A percentile compares a stretch with the other conserved stretches of the same genome.
These are phyloP conservation scores for Perizoma flavofasciatum DNA, from an alignment of 2,888 invertebrate species.

Conservation along the genomic window DNA sequence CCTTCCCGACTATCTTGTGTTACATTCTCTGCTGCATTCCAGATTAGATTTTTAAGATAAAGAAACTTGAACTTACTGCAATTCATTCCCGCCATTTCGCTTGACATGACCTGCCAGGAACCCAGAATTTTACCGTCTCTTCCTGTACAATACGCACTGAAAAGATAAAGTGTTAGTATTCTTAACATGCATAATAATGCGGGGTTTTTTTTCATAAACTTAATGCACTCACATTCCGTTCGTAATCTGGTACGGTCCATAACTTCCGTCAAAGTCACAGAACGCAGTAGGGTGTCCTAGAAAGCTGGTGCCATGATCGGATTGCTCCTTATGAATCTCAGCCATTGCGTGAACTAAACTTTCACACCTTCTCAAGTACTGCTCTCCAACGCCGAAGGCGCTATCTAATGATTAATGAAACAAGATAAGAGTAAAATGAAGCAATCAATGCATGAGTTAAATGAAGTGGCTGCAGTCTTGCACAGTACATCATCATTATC, in stretches of 20 bases:
- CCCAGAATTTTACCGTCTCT: constrained; percentile 83
- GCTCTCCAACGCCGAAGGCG: constrained; percentile 69
- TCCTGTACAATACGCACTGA: constrained; percentile 85
- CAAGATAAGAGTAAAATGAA: constrained; percentile 19
- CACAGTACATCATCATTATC: constrained; percentile 6
- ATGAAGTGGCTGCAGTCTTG: constrained; percentile 14
- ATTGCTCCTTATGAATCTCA: constrained; percentile 79
- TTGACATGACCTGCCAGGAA: constrained; percentile 74
- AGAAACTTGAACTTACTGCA: constrained; percentile 82
- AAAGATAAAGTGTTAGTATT: constrained; percentile 30
- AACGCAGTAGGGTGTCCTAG: constrained; percentile 76
- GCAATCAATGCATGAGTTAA: constrained; percentile 15
- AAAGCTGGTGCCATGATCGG: constrained; percentile 84
- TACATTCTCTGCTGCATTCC: not conserved
- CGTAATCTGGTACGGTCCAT: constrained; percentile 80
- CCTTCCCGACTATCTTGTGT: constrained; percentile 44
- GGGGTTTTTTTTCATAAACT: not conserved
- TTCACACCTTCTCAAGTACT: constrained; percentile 87
- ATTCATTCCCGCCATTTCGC: constrained; percentile 67
- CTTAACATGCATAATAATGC: not conserved
- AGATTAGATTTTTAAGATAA: too few species aligned
- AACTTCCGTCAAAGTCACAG: constrained; percentile 88
- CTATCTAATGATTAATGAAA: constrained; percentile 73
- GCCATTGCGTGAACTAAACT: constrained; percentile 83
- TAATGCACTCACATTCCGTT: constrained; percentile 80